Evolutionary conservation across 2,113 vertebrate species (phyloP), one percentile per base, ranked within the genome.

Genomic region (Sebastes schlegelii): DNA sequence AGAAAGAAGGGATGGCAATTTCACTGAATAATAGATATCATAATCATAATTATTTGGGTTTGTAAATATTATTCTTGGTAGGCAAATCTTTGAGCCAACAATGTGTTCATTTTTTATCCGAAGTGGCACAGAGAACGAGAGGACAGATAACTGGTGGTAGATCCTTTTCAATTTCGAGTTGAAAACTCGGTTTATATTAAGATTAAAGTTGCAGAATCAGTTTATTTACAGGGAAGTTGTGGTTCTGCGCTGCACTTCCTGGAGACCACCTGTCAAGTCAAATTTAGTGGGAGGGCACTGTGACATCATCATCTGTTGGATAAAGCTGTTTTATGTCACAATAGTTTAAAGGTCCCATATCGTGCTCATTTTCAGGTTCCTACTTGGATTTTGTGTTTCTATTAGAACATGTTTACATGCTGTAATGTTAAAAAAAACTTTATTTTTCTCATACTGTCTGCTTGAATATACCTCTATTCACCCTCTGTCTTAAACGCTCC

Each of bases 231-330:
- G 14, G 52, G n/a, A 60, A 61, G 71, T 26, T 45, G 17, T 6
- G 34, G 34, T 13, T 51, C 45, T 21, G 48, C 2, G 2, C n/a
- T 57, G 34, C 40, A 34, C 70, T 77, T 77, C 74, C 66, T 71
- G 51, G 42, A 43, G 8, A 21, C 23, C 23, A 54, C 42, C 72
- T 66, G 83, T 65, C 77, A 80, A 80, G 34, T 85, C 83, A 70
- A 43, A 64, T 2, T 0, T 2, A 62, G 55, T 0, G 82, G 75
- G 76, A 6, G 45, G 61, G 1, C 4, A 6, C 54, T 6, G 21
- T 72, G 52, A 58, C 51, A 1, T 55, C 68, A 61, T 70, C 42
- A 13, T 9, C 1, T 7, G 52, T 43, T 62, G 21, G 21, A 11
- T 12, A 13, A 17, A 67, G 14, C 52, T 48, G 43, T 69, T 34